Conservation (phyloP, 2,113 vertebrate genomes). For the Mesocricetus auratus region DNA sequence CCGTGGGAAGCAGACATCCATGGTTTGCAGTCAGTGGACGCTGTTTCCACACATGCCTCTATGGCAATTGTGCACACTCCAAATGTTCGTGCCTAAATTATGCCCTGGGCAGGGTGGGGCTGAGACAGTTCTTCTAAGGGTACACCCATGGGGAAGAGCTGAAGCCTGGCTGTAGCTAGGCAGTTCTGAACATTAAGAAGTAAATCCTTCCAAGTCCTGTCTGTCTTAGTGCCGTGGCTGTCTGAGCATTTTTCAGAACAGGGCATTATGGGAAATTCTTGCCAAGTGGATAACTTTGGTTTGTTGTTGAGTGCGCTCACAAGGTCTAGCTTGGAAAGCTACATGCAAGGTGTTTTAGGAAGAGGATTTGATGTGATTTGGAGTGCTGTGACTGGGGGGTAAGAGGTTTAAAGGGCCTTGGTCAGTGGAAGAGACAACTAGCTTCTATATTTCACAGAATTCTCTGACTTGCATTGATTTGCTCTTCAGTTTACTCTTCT, state of each 20-base stretch:
- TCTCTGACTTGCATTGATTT: conserved; percentile 56
- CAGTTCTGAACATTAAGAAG: not conserved
- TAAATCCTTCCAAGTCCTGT: not conserved
- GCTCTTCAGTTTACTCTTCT: conserved; percentile 48
- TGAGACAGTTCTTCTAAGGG: not conserved
- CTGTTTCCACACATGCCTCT: not conserved
- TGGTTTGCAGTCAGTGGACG: not conserved
- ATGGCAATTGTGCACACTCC: not conserved
- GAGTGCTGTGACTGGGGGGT: not conserved
- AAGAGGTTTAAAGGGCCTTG: not conserved
- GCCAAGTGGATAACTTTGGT: not conserved
- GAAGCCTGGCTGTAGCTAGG: not conserved
- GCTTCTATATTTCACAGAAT: conserved; percentile 34
- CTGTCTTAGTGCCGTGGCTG: not conserved
- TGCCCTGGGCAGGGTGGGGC: not conserved
- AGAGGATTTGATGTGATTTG: not conserved
- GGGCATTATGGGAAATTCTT: not conserved
- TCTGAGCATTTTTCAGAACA: conserved; percentile 32
- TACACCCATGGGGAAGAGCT: not conserved
- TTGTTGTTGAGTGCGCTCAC: conserved; percentile 2
- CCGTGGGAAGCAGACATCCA: not conserved
- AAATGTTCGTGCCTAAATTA: not conserved
- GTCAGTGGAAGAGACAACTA: conserved; percentile 21
- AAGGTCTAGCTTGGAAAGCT: not conserved
- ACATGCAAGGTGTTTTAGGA: not conserved